Percentiles rank a stretch among this genome's conserved stretches.
Evolutionary conservation across 2,888 invertebrate genomes (phyloP).

Genomic region (Thecophora atra): DNA sequence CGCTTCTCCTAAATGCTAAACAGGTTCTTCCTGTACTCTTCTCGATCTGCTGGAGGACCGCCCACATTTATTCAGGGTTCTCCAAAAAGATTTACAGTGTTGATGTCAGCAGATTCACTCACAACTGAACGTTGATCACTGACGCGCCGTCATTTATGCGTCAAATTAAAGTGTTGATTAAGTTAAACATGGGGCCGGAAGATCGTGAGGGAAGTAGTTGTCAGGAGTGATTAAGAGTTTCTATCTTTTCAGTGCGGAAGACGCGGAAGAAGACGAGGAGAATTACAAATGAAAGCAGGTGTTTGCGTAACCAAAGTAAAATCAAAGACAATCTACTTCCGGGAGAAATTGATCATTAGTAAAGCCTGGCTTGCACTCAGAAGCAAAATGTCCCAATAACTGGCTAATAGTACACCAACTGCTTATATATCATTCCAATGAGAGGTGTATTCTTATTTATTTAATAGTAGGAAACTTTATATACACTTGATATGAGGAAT

Average conservation of each 20-base stretch:
- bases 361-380: no score
- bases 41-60: neutral
- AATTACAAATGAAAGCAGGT: slow-evolving; percentile 11
- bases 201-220: neutral
- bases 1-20: neutral
- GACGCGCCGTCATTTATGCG: slow-evolving; percentile 50
- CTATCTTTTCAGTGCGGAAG: slow-evolving; percentile 10
- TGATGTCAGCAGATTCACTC: neutral
- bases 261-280: neutral
- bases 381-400: no score
- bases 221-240: slow-evolving; percentile 6
- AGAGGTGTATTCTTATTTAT: no score
- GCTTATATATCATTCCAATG: no score
- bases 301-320: neutral
- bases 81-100: slow-evolving; percentile 3
- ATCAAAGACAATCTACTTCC: no score
- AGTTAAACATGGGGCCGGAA: slow-evolving; percentile 2
- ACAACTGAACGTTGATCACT: slow-evolving; percentile 44
- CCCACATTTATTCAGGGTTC: neutral
- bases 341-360: no score
- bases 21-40: neutral
- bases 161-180: slow-evolving; percentile 54
- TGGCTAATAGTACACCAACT: no score
- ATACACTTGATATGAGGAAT: no score
- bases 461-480: no score